Percentiles rank a stretch among this genome's conserved stretches.
phyloP scores from a whole-genome alignment of 92 coral and sea anemone species.

The Actinernus sp. region DNA sequence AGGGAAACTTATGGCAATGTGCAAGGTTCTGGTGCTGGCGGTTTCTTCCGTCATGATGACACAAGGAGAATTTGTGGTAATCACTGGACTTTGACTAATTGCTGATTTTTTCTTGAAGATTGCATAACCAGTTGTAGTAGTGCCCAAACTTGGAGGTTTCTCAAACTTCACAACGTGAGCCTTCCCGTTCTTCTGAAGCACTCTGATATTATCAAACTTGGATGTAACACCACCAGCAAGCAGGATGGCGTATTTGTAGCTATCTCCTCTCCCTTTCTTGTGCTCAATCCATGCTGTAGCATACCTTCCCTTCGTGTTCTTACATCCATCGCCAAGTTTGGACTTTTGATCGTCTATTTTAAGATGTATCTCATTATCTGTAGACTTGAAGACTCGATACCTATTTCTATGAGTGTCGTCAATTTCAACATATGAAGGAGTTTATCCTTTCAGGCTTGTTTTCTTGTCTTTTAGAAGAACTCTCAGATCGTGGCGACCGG shows the following conservation, averaged over 20 bases:
- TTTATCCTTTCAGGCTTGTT: too few species aligned
- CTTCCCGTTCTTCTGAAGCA: conserved; percentile 16
- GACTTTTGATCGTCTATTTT: conserved; percentile 40
- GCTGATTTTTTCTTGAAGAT: conserved; percentile 15
- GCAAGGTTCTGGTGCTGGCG: neutral
- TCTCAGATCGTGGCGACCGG: neutral
- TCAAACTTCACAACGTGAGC: conserved; percentile 72
- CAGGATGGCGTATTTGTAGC: conserved; percentile 59
- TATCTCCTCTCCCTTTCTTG: conserved; percentile 14
- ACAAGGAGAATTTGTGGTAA: conserved; percentile 23
- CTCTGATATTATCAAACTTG: neutral
- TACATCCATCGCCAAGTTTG: neutral
- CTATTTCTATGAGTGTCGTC: conserved; percentile 6
- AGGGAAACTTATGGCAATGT: conserved; percentile 15
- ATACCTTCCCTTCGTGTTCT: conserved; percentile 16
- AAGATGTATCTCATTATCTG: conserved; percentile 4
- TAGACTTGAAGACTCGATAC: neutral
- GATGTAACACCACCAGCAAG: conserved; percentile 8
- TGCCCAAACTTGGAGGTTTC: conserved; percentile 25
- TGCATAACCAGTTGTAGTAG: conserved; percentile 51
- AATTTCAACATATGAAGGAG: too few species aligned
- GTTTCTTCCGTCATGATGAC: conserved; percentile 65
- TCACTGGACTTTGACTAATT: conserved; percentile 48
- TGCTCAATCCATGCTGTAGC: conserved; percentile 79
- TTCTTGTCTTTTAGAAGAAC: too few species aligned